Evolutionary conservation across 2,888 invertebrate genomes (phyloP).

Genomic region (Plutella xylostella): DNA sequence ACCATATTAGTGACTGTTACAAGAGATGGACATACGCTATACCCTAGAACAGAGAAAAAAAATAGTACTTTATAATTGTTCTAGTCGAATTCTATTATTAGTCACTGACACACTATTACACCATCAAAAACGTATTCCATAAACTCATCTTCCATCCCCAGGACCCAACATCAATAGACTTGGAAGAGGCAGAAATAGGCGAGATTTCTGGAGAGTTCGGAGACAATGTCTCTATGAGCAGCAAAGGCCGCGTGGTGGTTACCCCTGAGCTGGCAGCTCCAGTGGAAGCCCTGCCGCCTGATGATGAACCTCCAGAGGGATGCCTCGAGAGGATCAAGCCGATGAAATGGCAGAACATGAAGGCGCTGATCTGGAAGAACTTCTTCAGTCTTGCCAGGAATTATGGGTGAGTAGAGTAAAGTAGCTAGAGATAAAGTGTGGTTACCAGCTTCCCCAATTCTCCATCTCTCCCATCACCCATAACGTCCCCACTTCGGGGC

Average conservation of each 20-base stretch:
- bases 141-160: no score
- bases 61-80: no score
- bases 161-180: constrained; percentile 73
- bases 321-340: constrained; percentile 72
- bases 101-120: no score
- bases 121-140: no score
- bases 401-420: constrained; percentile 75
- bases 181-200: constrained; percentile 75
- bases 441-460: no score
- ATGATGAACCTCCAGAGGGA: constrained; percentile 68
- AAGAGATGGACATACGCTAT: no score
- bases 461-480: no score
- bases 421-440: no score
- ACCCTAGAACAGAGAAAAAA: no score
- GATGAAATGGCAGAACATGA: constrained; percentile 78
- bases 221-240: constrained; percentile 84
- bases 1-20: no score
- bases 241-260: constrained; percentile 75
- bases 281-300: constrained; percentile 76
- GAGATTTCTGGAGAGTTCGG: constrained; percentile 91
- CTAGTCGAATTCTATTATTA: no score
- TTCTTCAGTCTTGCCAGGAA: constrained; percentile 89
- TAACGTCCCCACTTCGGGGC: no score
- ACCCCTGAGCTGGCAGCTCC: constrained; percentile 57
- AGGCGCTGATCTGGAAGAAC: constrained; percentile 89